Evolutionary conservation across 2,113 vertebrate species (phyloP).

Genomic region (Protobothrops mucrosquamatus): DNA sequence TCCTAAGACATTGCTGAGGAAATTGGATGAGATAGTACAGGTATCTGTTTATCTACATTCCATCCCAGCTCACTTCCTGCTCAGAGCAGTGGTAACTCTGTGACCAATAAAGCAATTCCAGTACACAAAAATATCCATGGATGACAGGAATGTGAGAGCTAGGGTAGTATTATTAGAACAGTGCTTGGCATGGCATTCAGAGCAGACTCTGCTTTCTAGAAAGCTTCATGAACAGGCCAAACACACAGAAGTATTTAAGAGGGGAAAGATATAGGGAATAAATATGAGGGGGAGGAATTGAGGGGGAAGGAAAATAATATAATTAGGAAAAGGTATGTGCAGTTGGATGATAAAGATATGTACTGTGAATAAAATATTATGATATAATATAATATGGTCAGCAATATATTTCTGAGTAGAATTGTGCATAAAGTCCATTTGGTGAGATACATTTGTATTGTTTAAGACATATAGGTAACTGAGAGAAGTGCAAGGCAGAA

Average conservation of each 20-base stretch:
- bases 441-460: not conserved
- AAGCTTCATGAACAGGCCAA: constrained; percentile 3
- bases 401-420: not conserved
- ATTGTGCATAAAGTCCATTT: not conserved
- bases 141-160: constrained; percentile 21
- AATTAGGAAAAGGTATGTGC: not conserved
- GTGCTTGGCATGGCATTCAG: not conserved
- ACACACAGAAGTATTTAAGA: not conserved
- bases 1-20: not conserved
- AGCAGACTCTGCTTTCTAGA: constrained; percentile 17
- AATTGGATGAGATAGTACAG: not conserved
- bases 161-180: constrained; percentile 7
- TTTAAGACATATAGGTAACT: not conserved
- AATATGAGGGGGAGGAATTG: not conserved
- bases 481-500: not conserved
- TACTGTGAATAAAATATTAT: not conserved
- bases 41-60: not conserved
- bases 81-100: not conserved
- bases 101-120: constrained; percentile 9
- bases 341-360: not conserved
- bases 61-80: constrained; percentile 12
- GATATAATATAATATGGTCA: not conserved
- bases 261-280: not conserved
- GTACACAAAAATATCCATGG: constrained; percentile 6
- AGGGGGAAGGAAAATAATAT: not conserved